These are phyloP conservation scores for Rhea americana DNA, from an alignment of 2,113 vertebrate genomes.

Conservation along the genomic window DNA sequence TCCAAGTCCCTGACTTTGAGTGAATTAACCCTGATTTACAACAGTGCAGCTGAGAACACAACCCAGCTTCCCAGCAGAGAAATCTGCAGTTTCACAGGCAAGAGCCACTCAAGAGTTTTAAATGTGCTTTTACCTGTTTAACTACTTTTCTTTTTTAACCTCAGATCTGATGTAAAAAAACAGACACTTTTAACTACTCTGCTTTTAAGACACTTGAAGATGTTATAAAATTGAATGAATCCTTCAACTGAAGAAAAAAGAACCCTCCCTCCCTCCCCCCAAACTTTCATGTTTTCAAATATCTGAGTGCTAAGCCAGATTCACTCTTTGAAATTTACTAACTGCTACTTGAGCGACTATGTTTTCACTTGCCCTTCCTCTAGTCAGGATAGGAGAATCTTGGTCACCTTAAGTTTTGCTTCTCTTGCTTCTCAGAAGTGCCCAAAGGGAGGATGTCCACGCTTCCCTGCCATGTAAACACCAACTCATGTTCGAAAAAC, in stretches of 20 bases:
- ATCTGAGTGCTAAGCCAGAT: neutral
- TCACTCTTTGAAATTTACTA: neutral
- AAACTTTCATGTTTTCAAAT: neutral
- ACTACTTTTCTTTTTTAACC: neutral
- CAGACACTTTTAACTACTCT: neutral
- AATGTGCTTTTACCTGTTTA: neutral
- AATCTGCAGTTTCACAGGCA: neutral
- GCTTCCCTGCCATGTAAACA: neutral
- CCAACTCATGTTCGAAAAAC: neutral
- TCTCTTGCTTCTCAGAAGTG: neutral
- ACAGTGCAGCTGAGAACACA: neutral
- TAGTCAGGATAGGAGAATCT: fast-evolving
- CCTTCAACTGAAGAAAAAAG: neutral
- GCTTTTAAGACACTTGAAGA: neutral
- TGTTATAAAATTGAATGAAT: neutral
- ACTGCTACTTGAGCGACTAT: neutral
- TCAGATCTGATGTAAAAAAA: neutral
- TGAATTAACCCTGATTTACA: neutral
- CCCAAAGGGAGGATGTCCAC: neutral
- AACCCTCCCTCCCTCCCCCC: neutral
- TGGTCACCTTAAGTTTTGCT: neutral
- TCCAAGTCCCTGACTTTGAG: neutral
- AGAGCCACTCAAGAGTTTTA: fast-evolving
- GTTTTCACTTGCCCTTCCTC: neutral
- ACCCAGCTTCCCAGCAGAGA: neutral